Conservation (phyloP, 2,888 invertebrate species). For the Machimus atricapillus region DNA sequence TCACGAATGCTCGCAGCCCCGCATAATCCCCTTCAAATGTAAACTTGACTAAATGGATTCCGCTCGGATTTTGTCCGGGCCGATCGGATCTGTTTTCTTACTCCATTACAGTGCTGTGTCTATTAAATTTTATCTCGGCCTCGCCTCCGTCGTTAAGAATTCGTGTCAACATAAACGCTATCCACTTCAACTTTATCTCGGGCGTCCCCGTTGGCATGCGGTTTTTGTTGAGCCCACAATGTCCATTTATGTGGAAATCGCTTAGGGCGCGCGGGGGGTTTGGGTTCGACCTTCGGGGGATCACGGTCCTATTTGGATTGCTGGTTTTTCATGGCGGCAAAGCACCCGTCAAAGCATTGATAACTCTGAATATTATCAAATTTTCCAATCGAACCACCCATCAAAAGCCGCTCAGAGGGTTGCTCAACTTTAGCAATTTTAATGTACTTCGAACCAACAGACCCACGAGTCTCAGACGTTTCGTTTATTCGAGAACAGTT, state of each 20-base stretch:
- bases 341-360: slow-evolving; percentile 20
- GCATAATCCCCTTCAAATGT: slow-evolving; percentile 6
- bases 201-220: not conserved
- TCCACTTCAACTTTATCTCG: slow-evolving; percentile 27
- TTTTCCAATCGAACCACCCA: slow-evolving; percentile 30
- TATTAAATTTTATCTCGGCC: slow-evolving; percentile 25
- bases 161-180: slow-evolving; percentile 19
- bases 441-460: not conserved
- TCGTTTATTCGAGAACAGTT: not conserved
- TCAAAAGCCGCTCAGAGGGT: not conserved
- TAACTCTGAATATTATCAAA: slow-evolving; percentile 36
- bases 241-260: slow-evolving; percentile 25
- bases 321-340: not conserved
- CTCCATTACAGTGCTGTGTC: slow-evolving; percentile 31
- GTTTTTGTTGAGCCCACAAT: not conserved
- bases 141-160: slow-evolving; percentile 20
- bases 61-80: slow-evolving; percentile 5
- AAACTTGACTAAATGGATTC: slow-evolving; percentile 34
- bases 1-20: slow-evolving; percentile 1
- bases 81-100: slow-evolving; percentile 26
- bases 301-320: not conserved
- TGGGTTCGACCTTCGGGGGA: not conserved
- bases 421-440: not conserved
- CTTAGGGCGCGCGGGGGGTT: not conserved
- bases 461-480: not conserved